phyloP scores from a whole-genome alignment of 2,888 invertebrate species.

The Cataglyphis cursor region DNA sequence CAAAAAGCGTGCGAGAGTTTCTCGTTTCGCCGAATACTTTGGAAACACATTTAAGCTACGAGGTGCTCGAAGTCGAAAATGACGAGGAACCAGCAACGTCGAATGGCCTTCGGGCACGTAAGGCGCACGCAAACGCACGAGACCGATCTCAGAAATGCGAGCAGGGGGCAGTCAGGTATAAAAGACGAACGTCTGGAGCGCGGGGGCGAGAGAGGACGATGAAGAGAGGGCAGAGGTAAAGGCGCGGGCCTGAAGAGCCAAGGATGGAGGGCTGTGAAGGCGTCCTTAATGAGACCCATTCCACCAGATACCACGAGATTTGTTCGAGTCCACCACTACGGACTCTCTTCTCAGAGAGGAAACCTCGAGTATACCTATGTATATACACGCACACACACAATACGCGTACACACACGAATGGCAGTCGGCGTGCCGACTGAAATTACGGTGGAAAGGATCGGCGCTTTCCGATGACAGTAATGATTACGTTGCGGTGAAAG shows the following conservation, averaged over 20 bases:
- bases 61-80: constrained; percentile 73
- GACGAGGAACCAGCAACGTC: constrained; percentile 68
- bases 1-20: constrained; percentile 15
- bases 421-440: constrained; percentile 65
- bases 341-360: constrained; percentile 63
- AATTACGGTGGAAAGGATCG: constrained; percentile 76
- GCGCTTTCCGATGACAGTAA: constrained; percentile 77
- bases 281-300: constrained; percentile 83
- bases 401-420: constrained; percentile 45
- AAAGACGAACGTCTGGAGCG: constrained; percentile 73
- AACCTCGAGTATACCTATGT: neutral
- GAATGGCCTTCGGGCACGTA: constrained; percentile 74
- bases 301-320: constrained; percentile 76
- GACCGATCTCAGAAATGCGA: constrained; percentile 68
- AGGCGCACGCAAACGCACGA: constrained; percentile 66
- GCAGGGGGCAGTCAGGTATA: constrained; percentile 76
- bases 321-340: constrained; percentile 67
- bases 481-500: constrained; percentile 71
- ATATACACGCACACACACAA: constrained; percentile 10
- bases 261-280: constrained; percentile 81
- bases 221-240: constrained; percentile 58
- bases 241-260: constrained; percentile 74
- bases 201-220: constrained; percentile 52
- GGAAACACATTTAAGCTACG: constrained; percentile 66
- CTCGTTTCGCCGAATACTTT: constrained; percentile 53